These are phyloP conservation scores for Automeris io DNA, from an alignment of 2,888 invertebrate species.

Conservation along the genomic window DNA sequence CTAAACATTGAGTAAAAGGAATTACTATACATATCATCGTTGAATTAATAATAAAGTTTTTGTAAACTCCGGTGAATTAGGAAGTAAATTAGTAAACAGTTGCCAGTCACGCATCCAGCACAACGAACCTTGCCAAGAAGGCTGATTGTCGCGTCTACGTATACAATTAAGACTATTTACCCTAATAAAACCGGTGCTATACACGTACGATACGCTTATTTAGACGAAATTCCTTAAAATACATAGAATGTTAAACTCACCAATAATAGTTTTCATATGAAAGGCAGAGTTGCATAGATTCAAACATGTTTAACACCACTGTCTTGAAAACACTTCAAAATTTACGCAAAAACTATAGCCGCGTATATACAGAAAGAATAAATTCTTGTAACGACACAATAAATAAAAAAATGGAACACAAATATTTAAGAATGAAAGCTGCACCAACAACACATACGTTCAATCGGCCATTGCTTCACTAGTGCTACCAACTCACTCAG, in stretches of 20 bases:
- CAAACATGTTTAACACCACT: conserved; percentile 39
- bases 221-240: conserved; percentile 10
- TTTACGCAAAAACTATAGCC: conserved; percentile 31
- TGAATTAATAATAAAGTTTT: too few species aligned
- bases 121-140: conserved; percentile 18
- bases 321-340: conserved; percentile 24
- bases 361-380: conserved; percentile 20
- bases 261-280: conserved; percentile 50
- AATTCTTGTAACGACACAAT: conserved; percentile 24
- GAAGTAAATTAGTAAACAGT: conserved; percentile 33
- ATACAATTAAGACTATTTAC: conserved; percentile 7
- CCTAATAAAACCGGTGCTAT: conserved; percentile 1
- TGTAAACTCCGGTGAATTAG: conserved; percentile 20
- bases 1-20: too few species aligned
- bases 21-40: too few species aligned
- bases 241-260: conserved; percentile 37
- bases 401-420: conserved; percentile 20
- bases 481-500: too few species aligned
- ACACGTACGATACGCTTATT: conserved; percentile 4
- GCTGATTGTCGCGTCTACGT: conserved; percentile 12
- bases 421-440: conserved; percentile 25
- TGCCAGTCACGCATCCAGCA: conserved; percentile 21
- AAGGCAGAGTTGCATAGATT: conserved; percentile 31
- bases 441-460: conserved; percentile 25
- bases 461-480: conserved; percentile 32